phyloP scores from a whole-genome alignment of 2,113 vertebrate species.

The Morone chrysops region DNA sequence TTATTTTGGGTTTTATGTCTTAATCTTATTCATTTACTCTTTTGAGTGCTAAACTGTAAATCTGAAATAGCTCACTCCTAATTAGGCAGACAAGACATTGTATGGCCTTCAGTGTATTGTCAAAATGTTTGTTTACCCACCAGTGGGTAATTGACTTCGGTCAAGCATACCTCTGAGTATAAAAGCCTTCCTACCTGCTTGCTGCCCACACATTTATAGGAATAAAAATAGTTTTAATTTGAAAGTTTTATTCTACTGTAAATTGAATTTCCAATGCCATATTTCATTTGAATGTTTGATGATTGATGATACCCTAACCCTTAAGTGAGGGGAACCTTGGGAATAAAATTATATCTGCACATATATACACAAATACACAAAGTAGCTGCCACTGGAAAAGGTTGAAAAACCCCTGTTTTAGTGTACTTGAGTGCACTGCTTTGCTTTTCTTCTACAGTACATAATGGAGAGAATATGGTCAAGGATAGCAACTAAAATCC shows the following conservation, averaged over 20 bases:
- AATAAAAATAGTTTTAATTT: background rate
- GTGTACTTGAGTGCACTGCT: background rate
- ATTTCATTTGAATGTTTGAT: background rate
- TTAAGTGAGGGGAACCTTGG: background rate
- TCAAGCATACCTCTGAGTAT: background rate
- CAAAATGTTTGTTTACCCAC: too few species aligned
- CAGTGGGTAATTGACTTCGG: background rate
- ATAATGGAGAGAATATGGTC: background rate
- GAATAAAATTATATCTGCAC: background rate
- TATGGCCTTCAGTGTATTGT: too few species aligned
- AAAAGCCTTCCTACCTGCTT: background rate
- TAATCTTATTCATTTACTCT: too few species aligned
- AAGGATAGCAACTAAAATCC: background rate
- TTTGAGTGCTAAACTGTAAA: background rate
- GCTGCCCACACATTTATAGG: background rate
- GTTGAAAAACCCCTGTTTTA: background rate
- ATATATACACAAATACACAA: background rate
- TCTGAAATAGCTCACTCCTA: too few species aligned
- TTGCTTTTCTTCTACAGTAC: background rate
- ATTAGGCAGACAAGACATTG: too few species aligned
- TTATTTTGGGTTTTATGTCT: too few species aligned
- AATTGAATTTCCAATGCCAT: background rate
- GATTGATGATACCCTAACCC: too few species aligned
- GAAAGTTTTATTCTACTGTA: background rate
- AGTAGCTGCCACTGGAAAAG: background rate